Conservation (phyloP, 1,140 invertebrate genomes). For the Drosophila auraria region DNA sequence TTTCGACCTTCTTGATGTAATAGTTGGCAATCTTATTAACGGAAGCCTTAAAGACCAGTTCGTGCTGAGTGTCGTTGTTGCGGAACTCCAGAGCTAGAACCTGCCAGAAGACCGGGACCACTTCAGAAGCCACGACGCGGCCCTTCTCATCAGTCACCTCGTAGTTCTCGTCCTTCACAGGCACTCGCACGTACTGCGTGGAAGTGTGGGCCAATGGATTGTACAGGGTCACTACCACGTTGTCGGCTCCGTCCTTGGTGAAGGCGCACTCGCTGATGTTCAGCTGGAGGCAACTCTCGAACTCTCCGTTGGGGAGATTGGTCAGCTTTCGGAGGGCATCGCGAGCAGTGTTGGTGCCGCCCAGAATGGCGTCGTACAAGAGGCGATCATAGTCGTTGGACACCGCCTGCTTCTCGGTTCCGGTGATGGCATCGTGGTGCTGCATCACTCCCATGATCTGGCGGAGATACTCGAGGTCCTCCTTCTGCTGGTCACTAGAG, state of each 20-base stretch:
- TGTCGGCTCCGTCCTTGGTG: slow-evolving; percentile 85
- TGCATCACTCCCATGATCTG: slow-evolving; percentile 93
- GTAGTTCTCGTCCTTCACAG: slow-evolving; percentile 88
- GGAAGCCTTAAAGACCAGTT: slow-evolving; percentile 89
- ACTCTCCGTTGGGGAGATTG: slow-evolving; percentile 86
- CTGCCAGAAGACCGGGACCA: slow-evolving; percentile 88
- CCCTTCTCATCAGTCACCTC: slow-evolving; percentile 87
- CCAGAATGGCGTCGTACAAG: slow-evolving; percentile 61
- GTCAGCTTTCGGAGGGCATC: slow-evolving; percentile 70
- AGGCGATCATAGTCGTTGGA: slow-evolving; percentile 92
- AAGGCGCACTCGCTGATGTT: slow-evolving; percentile 89
- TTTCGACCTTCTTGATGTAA: slow-evolving; percentile 49
- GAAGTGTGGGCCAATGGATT: slow-evolving; percentile 92
- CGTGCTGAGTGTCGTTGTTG: slow-evolving; percentile 87
- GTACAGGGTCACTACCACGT: slow-evolving; percentile 90
- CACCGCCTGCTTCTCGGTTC: slow-evolving; percentile 96
- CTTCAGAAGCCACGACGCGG: slow-evolving; percentile 85
- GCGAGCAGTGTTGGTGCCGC: slow-evolving; percentile 49
- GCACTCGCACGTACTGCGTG: slow-evolving; percentile 89
- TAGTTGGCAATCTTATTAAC: slow-evolving; percentile 65
- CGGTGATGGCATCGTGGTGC: slow-evolving; percentile 95
- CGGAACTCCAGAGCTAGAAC: slow-evolving; percentile 89
- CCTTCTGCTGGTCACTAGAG: slow-evolving; percentile 41
- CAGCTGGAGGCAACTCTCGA: slow-evolving; percentile 88
- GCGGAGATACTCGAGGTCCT: slow-evolving; percentile 75